Base-by-base conservation (phyloP, 2,888 invertebrate genomes). In the Acanthacorydalis orientalis region DNA sequence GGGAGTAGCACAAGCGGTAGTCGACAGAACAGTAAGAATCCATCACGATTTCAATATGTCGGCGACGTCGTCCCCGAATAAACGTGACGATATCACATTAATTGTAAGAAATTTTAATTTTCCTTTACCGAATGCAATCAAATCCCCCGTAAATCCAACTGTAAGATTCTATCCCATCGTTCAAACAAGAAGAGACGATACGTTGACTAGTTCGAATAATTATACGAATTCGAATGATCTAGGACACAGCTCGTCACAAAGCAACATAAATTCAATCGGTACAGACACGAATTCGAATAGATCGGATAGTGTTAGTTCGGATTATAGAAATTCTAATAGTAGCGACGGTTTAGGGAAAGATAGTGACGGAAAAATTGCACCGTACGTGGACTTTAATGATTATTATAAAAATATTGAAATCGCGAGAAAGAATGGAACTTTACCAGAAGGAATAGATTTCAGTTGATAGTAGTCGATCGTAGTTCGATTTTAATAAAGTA, bases 101-200 rank as follows among this genome's bases (percentile, higher is more conserved):
- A 62, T 92, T 0, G 80, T 93, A 47, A 71, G 90, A 40, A 90
- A 90, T 62, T 91, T 92, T 57, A 88, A 86, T 59, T 88, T 80
- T 57, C 74, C 82, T 1, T 65, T 88, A 15, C 79, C 83, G 0
- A 75, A 79, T 53, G 74, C 76, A 0, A 64, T 73, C 0, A 70
- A 69, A 32, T 68, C 70, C 1, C 73, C 74, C n/a, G 71, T 68
- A 1, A 63, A 66, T 9, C 64, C 64, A 2, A 68, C 71, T 0
- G 77, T 79, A 0, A 63, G 75, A 40, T 80, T 80, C 56, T 78
- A 79, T 61, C 77, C 80, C 0, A 68, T 77, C 1, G 70, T 77
- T 0, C 72, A 74, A 54, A 62, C 62, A n/a, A 63, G 58, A 54
- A 70, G 54, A 51, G 54, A 54, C 8, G 53, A 53, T 32, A 57